A percentile compares a stretch with the other conserved stretches of the same genome.
These are phyloP conservation scores for Corella eumyota DNA, from an alignment of 23 tunicate species.

Conservation along the genomic window DNA sequence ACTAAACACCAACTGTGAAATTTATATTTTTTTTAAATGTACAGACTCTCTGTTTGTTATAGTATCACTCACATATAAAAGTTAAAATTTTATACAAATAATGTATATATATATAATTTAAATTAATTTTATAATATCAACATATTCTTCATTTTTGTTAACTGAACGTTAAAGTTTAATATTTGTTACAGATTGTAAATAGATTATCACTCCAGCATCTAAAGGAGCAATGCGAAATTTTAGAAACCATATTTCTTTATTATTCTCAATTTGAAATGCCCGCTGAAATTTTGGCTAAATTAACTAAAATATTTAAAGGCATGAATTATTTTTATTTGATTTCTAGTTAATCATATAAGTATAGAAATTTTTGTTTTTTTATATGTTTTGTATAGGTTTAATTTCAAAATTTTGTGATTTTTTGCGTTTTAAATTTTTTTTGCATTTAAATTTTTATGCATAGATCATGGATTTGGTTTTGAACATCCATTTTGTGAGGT, in stretches of 20 bases:
- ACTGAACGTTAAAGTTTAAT: too few relatives aligned
- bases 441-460: neutral
- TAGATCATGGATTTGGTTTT: constrained; percentile 69
- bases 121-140: too few relatives aligned
- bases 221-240: constrained; percentile 76
- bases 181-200: constrained; percentile 33
- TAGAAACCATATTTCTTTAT: constrained; percentile 56
- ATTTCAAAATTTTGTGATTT: neutral
- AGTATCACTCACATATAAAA: too few relatives aligned
- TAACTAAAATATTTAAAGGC: constrained; percentile 52
- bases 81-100: too few relatives aligned
- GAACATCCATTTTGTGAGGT: constrained; percentile 42
- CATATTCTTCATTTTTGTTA: too few relatives aligned
- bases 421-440: neutral
- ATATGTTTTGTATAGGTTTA: neutral
- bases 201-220: constrained; percentile 43
- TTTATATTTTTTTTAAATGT: too few relatives aligned
- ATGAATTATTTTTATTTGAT: neutral
- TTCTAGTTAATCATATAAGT: neutral
- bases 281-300: constrained; percentile 16
- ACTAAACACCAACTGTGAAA: too few relatives aligned
- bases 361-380: neutral
- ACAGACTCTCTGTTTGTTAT: too few relatives aligned
- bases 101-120: too few relatives aligned
- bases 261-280: constrained; percentile 64